These are phyloP conservation scores for Drosophila ficusphila DNA, from an alignment of 1,140 invertebrate species.

Conservation along the genomic window DNA sequence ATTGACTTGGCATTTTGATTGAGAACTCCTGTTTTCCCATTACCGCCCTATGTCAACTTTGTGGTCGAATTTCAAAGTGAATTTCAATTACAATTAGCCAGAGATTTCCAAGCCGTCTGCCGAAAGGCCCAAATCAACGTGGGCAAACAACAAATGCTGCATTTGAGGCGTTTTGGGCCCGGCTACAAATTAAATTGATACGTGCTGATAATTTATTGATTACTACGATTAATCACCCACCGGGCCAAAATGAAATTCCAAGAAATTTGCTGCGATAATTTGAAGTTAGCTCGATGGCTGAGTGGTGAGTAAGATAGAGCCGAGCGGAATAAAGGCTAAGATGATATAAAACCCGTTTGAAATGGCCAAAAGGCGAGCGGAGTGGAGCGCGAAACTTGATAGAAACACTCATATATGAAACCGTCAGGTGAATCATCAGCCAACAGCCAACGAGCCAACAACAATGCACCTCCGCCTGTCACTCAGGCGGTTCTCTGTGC, in stretches of 20 bases:
- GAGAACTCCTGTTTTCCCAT: not conserved
- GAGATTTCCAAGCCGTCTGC: not conserved
- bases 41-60: not conserved
- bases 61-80: slow-evolving; percentile 16
- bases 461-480: slow-evolving; percentile 12
- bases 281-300: slow-evolving; percentile 25
- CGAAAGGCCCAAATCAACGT: not conserved
- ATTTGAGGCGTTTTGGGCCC: slow-evolving; percentile 21
- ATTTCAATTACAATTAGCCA: slow-evolving; percentile 15
- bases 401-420: slow-evolving; percentile 18
- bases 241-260: slow-evolving; percentile 47
- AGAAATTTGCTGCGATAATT: slow-evolving; percentile 67
- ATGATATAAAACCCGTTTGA: slow-evolving; percentile 68
- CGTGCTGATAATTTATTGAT: slow-evolving; percentile 70
- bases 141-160: slow-evolving; percentile 49
- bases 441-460: slow-evolving; percentile 17
- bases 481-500: slow-evolving; percentile 32
- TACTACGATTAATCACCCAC: slow-evolving; percentile 60
- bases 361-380: slow-evolving; percentile 7
- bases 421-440: slow-evolving; percentile 56
- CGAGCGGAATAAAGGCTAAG: slow-evolving; percentile 27
- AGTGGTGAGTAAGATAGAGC: slow-evolving; percentile 36
- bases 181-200: slow-evolving; percentile 62
- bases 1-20: not conserved
- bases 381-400: slow-evolving; percentile 36